Evolutionary conservation across 1,140 invertebrate genomes (phyloP).

Genomic region (Eufriesea mexicana): DNA sequence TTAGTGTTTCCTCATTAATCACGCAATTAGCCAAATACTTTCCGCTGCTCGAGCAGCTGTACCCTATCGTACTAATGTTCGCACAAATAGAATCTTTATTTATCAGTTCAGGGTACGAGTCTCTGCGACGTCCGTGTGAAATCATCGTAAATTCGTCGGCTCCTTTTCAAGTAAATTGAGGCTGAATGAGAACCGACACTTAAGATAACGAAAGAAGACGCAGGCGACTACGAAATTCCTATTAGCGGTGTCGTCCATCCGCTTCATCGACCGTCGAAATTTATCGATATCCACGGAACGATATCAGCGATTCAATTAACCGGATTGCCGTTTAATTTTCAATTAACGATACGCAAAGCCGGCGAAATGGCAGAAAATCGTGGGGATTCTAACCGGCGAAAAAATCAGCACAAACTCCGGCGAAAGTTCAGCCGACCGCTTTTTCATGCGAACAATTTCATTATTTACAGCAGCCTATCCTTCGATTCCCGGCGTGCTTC

Average conservation of each 20-base stretch:
- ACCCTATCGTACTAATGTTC: background rate
- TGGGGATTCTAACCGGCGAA: background rate
- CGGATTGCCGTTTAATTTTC: background rate
- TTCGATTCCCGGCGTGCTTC: background rate
- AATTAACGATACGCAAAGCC: no score
- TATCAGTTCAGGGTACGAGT: background rate
- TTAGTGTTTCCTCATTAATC: background rate
- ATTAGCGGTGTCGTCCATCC: background rate
- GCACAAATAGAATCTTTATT: background rate
- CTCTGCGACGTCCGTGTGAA: no score
- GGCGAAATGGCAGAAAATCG: background rate
- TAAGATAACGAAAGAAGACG: slow-evolving; percentile 9
- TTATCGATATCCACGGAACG: background rate
- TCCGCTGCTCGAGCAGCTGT: no score
- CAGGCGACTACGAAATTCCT: background rate
- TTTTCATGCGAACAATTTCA: slow-evolving; percentile 23
- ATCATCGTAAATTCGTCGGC: slow-evolving; percentile 34
- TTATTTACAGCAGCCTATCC: slow-evolving; percentile 29
- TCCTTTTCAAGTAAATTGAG: slow-evolving; percentile 25
- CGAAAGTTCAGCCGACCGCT: background rate
- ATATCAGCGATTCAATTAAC: background rate
- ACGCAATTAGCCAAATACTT: background rate
- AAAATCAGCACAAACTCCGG: background rate
- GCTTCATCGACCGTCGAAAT: background rate
- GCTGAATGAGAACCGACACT: slow-evolving; percentile 21